Base-by-base conservation (phyloP, 2,113 vertebrate genomes). In the Panurus biarmicus region DNA sequence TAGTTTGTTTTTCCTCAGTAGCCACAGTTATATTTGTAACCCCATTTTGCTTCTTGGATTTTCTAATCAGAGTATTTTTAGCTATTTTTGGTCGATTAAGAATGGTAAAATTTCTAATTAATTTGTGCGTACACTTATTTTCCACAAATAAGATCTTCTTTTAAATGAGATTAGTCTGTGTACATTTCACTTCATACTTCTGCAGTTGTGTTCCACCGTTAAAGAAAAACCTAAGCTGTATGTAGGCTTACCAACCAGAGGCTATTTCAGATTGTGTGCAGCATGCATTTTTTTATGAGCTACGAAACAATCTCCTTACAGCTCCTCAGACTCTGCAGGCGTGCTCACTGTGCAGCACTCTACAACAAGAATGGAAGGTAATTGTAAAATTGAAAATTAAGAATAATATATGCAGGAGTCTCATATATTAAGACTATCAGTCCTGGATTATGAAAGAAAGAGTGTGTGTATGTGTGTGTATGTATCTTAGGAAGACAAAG, bases 401-500 rank as follows among this genome's bases (percentile, higher is more conserved):
- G 85, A 96, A 62, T 87, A 94, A 85, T 82, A 88, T 64, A 93
- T 89, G 78, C 56, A n/a, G 75, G 36, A 78, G 62, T 64, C 64
- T 96, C 90, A 54, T 96, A 94, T 96, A 91, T 96, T 96, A 96
- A 95, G 89, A 95, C 94, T 93, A 97, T 96, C 81, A 64, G 85
- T 88, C 67, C 47, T 50, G 92, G 78, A 93, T 97, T 96, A 97
- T 93, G 95, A 97, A 97, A 97, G 92, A 95, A 85, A 38, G 60
- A 14, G 54, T 60, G 89, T 69, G 87, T 93, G 28, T 83, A 44
- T 85, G 85, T 89, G 81, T 92, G n/a, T 91, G 93, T 96, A 97
- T 78, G 66, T 80, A 93, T 95, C 87, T 97, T 96, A 95, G 79
- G 97, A 96, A 98, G 98, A 98, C 98, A 98, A 98, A 98, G 97